These are phyloP conservation scores for Tenodera sinensis DNA, from an alignment of 2,888 invertebrate genomes.

Conservation along the genomic window DNA sequence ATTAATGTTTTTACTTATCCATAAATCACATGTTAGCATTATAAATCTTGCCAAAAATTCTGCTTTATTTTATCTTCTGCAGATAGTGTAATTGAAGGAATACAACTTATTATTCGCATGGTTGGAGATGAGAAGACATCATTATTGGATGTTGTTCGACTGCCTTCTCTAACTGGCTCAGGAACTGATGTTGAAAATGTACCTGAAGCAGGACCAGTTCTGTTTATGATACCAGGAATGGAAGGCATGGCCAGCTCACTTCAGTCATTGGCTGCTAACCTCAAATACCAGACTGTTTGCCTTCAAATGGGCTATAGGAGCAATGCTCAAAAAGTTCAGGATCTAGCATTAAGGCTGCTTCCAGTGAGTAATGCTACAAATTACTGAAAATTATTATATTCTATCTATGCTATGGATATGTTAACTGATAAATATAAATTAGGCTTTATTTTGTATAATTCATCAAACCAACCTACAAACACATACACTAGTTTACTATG, in stretches of 20 bases:
- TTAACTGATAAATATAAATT: too few species aligned
- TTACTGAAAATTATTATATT: background rate
- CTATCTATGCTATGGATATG: too few species aligned
- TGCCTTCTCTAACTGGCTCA: background rate
- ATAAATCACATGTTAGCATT: too few species aligned
- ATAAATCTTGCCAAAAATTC: too few species aligned
- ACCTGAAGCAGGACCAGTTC: background rate
- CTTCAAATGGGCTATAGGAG: conserved; percentile 52
- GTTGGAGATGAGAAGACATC: conserved; percentile 11
- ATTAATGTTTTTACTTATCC: too few species aligned
- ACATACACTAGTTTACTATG: too few species aligned
- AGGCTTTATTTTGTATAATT: too few species aligned
- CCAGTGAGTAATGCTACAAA: conserved; percentile 45
- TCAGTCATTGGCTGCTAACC: conserved; percentile 50
- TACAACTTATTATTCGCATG: background rate
- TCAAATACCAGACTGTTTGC: conserved; percentile 52
- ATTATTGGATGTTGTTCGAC: background rate
- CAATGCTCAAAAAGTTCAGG: conserved; percentile 45
- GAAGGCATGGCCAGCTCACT: conserved; percentile 52
- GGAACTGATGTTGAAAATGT: background rate
- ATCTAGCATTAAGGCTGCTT: conserved; percentile 52
- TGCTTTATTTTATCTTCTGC: too few species aligned
- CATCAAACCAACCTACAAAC: too few species aligned
- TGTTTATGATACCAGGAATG: conserved; percentile 20
- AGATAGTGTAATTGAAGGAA: too few species aligned